Evolutionary conservation across 2,797 vertebrate species (phyloP).

Genomic region (Chloroceryle inda): DNA sequence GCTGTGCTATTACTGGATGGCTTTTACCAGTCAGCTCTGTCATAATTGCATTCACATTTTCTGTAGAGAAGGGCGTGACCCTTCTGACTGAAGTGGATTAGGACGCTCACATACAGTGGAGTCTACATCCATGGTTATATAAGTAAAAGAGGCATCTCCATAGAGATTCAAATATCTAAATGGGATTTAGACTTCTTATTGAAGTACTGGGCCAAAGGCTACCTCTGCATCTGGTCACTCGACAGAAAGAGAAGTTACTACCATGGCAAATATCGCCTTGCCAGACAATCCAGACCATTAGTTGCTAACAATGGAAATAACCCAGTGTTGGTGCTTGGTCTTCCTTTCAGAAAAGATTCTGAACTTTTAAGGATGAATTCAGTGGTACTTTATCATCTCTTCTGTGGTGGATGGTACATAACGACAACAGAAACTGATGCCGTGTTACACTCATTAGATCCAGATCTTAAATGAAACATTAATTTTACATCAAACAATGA

Average conservation of each 20-base stretch:
- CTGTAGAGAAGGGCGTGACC: slow-evolving; percentile 17
- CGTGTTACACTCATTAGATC: background rate
- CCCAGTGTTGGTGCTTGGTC: background rate
- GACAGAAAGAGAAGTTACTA: background rate
- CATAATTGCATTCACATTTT: background rate
- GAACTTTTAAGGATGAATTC: background rate
- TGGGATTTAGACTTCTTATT: background rate
- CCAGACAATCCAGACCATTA: background rate
- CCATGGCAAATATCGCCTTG: background rate
- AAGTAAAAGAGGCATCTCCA: background rate
- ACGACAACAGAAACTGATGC: background rate
- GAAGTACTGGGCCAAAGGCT: background rate
- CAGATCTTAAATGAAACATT: background rate
- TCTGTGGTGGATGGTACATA: background rate
- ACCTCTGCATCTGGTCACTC: background rate
- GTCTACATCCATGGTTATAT: background rate
- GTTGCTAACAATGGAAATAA: background rate
- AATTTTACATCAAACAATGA: background rate
- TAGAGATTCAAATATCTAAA: background rate
- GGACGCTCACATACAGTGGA: background rate
- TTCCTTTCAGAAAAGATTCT: background rate
- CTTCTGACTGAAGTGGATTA: background rate
- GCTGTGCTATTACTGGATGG: background rate
- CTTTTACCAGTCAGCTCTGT: background rate
- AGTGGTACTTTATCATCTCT: background rate